Evolutionary conservation across 1,140 invertebrate species (phyloP).

Genomic region (Physella acuta): DNA sequence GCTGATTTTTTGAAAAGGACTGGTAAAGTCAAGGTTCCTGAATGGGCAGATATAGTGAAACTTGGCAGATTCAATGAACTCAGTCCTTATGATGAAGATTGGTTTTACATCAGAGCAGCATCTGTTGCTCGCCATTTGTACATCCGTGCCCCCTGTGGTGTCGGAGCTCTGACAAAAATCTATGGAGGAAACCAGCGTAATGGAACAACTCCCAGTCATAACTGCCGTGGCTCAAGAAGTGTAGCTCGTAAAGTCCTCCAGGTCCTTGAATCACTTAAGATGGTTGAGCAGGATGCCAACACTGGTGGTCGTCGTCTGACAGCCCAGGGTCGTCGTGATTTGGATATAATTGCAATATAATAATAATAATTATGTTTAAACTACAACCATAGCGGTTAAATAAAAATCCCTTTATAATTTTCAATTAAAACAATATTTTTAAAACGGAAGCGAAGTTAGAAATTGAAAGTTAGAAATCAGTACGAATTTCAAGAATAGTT

Average conservation of each 20-base stretch:
- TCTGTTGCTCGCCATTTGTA: constrained; percentile 93
- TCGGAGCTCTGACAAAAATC: constrained; percentile 92
- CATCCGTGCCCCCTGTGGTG: constrained; percentile 89
- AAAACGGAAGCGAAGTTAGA: too few species aligned
- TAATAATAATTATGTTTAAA: too few species aligned
- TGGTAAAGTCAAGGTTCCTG: constrained; percentile 95
- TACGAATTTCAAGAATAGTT: too few species aligned
- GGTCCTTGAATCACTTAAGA: constrained; percentile 86
- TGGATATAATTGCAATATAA: constrained; percentile 98
- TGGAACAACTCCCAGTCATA: constrained; percentile 92
- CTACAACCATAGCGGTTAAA: too few species aligned
- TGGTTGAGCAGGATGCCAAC: constrained; percentile 79
- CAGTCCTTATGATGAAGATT: constrained; percentile 95
- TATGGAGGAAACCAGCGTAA: constrained; percentile 93
- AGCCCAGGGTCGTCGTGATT: constrained; percentile 87
- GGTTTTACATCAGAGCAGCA: constrained; percentile 93
- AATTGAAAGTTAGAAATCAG: too few species aligned
- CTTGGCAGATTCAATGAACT: constrained; percentile 92
- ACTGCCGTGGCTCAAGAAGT: constrained; percentile 83
- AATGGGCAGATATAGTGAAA: constrained; percentile 96
- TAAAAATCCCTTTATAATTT: too few species aligned
- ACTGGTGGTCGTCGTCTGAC: constrained; percentile 79
- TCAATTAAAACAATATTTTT: too few species aligned
- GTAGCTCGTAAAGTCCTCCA: constrained; percentile 93
- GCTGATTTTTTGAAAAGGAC: constrained; percentile 96